Percentiles rank a stretch among this genome's conserved stretches.
These are phyloP conservation scores for Diploptera punctata DNA, from an alignment of 2,888 invertebrate species.

Conservation along the genomic window DNA sequence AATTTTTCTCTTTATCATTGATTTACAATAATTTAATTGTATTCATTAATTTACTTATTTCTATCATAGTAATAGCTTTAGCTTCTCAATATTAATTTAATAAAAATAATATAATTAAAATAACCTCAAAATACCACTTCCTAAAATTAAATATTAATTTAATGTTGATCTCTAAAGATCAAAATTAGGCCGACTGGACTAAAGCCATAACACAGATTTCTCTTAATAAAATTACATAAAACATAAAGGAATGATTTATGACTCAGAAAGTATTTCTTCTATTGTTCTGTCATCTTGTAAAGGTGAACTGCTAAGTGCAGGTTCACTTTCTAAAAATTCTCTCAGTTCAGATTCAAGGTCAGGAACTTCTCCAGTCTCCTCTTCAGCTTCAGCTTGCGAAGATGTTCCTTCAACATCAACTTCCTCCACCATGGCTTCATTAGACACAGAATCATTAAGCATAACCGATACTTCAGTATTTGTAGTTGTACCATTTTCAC, in stretches of 20 bases:
- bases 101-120: too few species aligned
- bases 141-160: too few species aligned
- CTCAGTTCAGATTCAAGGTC: constrained; percentile 73
- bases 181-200: too few species aligned
- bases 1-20: too few species aligned
- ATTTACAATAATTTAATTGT: too few species aligned
- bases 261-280: constrained; percentile 42
- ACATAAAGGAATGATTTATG: constrained; percentile 33
- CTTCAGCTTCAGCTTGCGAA: constrained; percentile 39
- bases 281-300: constrained; percentile 50
- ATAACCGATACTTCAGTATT: constrained; percentile 33
- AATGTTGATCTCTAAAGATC: too few species aligned
- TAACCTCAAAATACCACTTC: too few species aligned
- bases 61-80: too few species aligned
- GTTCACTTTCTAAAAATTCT: constrained; percentile 74
- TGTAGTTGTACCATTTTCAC: constrained; percentile 1
- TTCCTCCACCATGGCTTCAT: constrained; percentile 46
- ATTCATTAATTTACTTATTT: too few species aligned
- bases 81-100: too few species aligned
- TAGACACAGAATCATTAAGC: constrained; percentile 47
- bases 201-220: too few species aligned
- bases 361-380: constrained; percentile 53
- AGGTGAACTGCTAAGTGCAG: constrained; percentile 59
- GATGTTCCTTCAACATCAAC: constrained; percentile 42
- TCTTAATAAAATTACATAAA: neutral